Evolutionary conservation across 2,888 invertebrate species (phyloP), one percentile per base, ranked within the genome.

Genomic region (Atherix ibis): DNA sequence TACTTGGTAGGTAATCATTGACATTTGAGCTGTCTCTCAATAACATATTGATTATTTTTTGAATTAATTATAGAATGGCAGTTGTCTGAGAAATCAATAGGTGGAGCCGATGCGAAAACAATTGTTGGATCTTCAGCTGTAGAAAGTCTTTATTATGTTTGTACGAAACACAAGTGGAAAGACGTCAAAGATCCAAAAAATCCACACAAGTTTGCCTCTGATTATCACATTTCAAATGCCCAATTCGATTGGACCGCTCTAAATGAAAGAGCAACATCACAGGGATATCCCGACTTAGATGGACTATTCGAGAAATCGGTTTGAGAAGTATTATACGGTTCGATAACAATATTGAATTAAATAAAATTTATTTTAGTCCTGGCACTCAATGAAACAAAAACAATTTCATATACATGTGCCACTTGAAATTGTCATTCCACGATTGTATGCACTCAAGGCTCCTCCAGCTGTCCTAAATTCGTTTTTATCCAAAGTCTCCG

Each of bases 201-300:
- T 5, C 61, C 61, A 1, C 52, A 50, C 30, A 53, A 57, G 5
- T 47, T 62, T 22, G 41, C 48, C 0, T 45, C 49, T 3, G 54
- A 56, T n/a, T 52, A 53, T 32, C 58, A 70, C 62, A 68, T 73
- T 31, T 62, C 64, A 4, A 59, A 70, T 0, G 59, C 71, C 2
- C 77, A 78, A 40, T 76, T 73, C 46, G 77, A 80, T 43, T 79
- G 77, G 73, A 71, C 75, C 0, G 74, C 72, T 0, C 47, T 81
- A 1, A 71, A 71, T 41, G 73, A 62, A 27, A 48, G 62, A 3
- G 52, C 54, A 0, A 49, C 47, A 18, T 46, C 56, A 0, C 58
- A 59, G 34, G 56, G 59, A 1, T 62, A 56, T 39, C 49, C 48
- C 0, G 62, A 62, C 40, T 43, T 62, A 17, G 52, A 57, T 26